Percentiles rank a stretch among this genome's conserved stretches.
phyloP scores from a whole-genome alignment of 1,140 invertebrate genomes.

The Druon quercuslanigerum region DNA sequence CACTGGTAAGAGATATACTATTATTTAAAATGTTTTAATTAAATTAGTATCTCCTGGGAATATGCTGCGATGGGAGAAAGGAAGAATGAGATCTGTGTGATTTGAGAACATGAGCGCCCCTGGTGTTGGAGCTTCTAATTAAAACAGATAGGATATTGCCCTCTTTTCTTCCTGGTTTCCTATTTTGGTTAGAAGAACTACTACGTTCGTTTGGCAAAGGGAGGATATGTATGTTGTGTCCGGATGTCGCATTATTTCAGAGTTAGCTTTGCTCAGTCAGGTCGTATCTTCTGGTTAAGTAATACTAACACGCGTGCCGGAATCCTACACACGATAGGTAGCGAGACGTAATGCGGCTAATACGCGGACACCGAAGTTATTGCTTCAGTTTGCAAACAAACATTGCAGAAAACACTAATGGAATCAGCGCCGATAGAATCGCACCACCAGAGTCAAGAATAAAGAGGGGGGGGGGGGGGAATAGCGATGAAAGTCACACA shows the following conservation, averaged over 20 bases:
- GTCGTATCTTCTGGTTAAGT: constrained; percentile 52
- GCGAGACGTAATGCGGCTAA: constrained; percentile 39
- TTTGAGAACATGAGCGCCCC: background rate
- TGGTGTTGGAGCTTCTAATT: background rate
- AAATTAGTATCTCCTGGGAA: background rate
- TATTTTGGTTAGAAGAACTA: background rate
- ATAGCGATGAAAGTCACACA: constrained; percentile 6
- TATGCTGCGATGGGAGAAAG: background rate
- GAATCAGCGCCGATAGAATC: constrained; percentile 51
- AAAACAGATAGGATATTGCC: constrained; percentile 13
- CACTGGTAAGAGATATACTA: too few relatives aligned
- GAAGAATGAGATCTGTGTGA: too few relatives aligned
- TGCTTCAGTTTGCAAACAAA: constrained; percentile 57
- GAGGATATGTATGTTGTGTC: background rate
- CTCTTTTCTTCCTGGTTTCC: background rate
- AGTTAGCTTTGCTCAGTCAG: constrained; percentile 50
- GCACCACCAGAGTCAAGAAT: constrained; percentile 35
- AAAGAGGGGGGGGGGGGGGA: background rate
- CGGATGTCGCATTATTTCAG: constrained; percentile 58
- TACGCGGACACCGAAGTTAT: constrained; percentile 50
- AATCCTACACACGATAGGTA: too few relatives aligned
- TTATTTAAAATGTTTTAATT: background rate
- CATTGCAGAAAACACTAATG: constrained; percentile 47
- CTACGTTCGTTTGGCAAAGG: too few relatives aligned
- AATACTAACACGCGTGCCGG: constrained; percentile 48